phyloP scores from a whole-genome alignment of 2,113 vertebrate genomes.

The Clarias gariepinus region DNA sequence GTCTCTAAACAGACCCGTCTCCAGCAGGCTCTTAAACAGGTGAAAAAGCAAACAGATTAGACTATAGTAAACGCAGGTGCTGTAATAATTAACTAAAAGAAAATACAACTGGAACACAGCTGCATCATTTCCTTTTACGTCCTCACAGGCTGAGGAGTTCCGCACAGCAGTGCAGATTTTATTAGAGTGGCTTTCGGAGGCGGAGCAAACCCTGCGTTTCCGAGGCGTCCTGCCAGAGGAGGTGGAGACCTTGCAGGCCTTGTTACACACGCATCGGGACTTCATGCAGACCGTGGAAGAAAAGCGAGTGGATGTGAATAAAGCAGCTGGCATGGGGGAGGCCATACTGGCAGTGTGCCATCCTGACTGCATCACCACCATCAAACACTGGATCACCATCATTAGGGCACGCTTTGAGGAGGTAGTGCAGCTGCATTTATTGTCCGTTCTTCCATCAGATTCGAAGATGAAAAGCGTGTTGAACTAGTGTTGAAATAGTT shows the following conservation, averaged over 20 bases:
- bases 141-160: slow-evolving; percentile 90
- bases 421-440: slow-evolving; percentile 64
- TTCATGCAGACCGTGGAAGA: slow-evolving; percentile 98
- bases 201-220: slow-evolving; percentile 95
- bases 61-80: slow-evolving; percentile 43
- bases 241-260: slow-evolving; percentile 83
- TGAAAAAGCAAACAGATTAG: slow-evolving; percentile 65
- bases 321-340: slow-evolving; percentile 90
- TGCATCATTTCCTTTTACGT: not conserved
- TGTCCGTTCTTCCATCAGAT: too few species aligned
- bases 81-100: not conserved
- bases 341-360: slow-evolving; percentile 88
- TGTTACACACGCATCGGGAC: slow-evolving; percentile 88
- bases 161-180: slow-evolving; percentile 86
- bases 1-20: slow-evolving; percentile 94
- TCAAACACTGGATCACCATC: slow-evolving; percentile 99
- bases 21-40: slow-evolving; percentile 93
- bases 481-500: not conserved
- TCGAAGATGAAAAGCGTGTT: not conserved
- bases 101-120: not conserved
- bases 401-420: slow-evolving; percentile 96
- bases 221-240: slow-evolving; percentile 94
- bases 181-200: slow-evolving; percentile 96
- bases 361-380: slow-evolving; percentile 94
- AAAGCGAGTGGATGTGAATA: slow-evolving; percentile 86